phyloP scores from a whole-genome alignment of 64 coral and sea anemone genomes.

The Astreopora myriophthalma region DNA sequence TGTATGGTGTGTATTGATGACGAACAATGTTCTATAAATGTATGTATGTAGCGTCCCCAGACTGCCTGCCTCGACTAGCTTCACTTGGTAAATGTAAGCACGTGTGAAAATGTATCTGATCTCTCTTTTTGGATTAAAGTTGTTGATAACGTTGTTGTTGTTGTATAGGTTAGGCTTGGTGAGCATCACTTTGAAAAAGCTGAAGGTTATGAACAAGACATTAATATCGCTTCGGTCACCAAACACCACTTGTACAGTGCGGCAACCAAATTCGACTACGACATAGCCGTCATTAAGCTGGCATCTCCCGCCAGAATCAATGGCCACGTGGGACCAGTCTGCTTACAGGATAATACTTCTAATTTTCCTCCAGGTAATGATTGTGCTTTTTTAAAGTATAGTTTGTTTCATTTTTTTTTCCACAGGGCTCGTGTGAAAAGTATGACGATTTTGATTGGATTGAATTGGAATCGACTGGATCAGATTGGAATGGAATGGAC shows the following conservation, averaged over 20 bases:
- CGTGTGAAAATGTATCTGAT: too few species aligned
- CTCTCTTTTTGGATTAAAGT: too few species aligned
- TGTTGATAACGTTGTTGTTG: not conserved
- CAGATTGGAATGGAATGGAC: too few species aligned
- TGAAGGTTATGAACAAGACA: conserved; percentile 38
- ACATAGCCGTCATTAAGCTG: conserved; percentile 28
- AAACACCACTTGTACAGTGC: not conserved
- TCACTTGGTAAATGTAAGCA: too few species aligned
- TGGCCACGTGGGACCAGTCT: conserved; percentile 3
- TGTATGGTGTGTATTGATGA: too few species aligned
- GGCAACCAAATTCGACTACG: not conserved
- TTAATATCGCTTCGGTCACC: not conserved
- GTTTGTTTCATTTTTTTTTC: not conserved
- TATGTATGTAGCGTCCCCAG: too few species aligned
- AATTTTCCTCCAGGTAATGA: conserved; percentile 18
- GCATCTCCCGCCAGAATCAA: conserved; percentile 15
- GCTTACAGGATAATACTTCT: not conserved
- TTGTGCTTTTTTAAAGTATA: not conserved
- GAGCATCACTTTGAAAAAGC: conserved; percentile 1
- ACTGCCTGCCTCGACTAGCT: too few species aligned
- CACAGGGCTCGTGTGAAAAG: too few species aligned
- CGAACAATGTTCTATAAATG: too few species aligned
- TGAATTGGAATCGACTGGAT: too few species aligned
- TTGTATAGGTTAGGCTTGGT: conserved; percentile 12
- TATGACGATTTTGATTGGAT: too few species aligned